Base-by-base conservation (phyloP, 2,113 vertebrate genomes). In the Varanus salvator region DNA sequence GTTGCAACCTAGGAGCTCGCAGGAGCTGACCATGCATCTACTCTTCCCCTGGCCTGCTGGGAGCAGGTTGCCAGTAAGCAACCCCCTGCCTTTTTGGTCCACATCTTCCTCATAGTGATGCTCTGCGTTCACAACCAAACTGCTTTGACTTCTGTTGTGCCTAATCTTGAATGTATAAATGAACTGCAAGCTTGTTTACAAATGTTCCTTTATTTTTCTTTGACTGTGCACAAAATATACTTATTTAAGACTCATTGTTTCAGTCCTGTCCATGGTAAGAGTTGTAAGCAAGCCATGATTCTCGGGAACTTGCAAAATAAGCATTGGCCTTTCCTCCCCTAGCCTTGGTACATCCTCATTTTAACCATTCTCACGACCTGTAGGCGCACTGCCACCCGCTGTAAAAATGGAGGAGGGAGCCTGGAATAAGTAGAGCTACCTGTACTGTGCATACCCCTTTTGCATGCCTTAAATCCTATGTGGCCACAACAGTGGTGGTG, bases 141-240 rank as follows among this genome's bases (percentile, higher is more conserved):
- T 96, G 95, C 96, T 96, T 80, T 94, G 94, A 93, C 89, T 96
- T 96, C 95, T 95, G 92, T 96, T 95, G 94, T 96, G 96, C 96
- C 96, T 96, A 93, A 93, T 94, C 89, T 88, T 94, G 92, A 94
- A 94, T 96, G 95, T 96, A 87, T 78, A 95, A 95, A 85, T 94
- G 94, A 96, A 95, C 93, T 95, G 95, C 95, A 94, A 92, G 93
- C 94, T 94, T 96, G 94, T 95, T 96, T 89, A 85, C 64, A 66
- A 96, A 92, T 95, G 94, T 96, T 96, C 90, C 92, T 95, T 96
- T 94, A 57, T 95, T 96, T 96, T 94, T 94, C 84, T 95, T 95
- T 94, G 91, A 91, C 88, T 96, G 95, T 96, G 95, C 94, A 94
- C 92, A 95, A 95, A 84, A 94, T 89, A 93, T 92, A 96, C 92